phyloP scores from a whole-genome alignment of 2,888 invertebrate genomes.

The Noctua pronuba region DNA sequence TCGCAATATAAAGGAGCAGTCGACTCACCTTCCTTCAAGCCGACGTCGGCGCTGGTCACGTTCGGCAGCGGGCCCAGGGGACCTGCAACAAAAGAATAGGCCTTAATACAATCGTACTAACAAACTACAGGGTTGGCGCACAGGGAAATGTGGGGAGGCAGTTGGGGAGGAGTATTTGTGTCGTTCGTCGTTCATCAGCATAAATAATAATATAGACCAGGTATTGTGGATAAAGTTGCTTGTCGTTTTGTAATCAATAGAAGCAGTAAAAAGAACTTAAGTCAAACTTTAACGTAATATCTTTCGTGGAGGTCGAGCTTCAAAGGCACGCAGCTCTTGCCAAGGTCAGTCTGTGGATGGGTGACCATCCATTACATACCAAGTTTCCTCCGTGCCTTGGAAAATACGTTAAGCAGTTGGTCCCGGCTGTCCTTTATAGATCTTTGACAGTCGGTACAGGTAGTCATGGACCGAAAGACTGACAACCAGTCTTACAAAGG shows the following conservation, averaged over 20 bases:
- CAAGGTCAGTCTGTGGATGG: neutral
- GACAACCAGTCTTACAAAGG: neutral
- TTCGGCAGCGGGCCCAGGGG: conserved; percentile 84
- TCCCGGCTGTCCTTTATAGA: neutral
- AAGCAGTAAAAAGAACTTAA: neutral
- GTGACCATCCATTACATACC: neutral
- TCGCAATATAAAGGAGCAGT: neutral
- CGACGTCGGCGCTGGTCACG: conserved; percentile 80
- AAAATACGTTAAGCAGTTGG: neutral
- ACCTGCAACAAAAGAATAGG: conserved; percentile 77
- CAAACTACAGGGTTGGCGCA: neutral
- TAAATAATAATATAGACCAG: neutral
- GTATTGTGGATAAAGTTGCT: neutral
- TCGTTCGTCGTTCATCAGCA: neutral
- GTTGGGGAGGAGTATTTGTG: conserved; percentile 7
- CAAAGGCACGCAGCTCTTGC: neutral
- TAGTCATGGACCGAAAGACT: neutral
- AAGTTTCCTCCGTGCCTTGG: neutral
- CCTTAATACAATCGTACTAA: conserved; percentile 43
- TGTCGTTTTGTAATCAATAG: neutral
- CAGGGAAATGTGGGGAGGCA: no score
- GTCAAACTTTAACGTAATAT: neutral
- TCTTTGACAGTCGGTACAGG: neutral
- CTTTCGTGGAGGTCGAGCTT: neutral
- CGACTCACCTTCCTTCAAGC: conserved; percentile 82